Conservation (phyloP, 2,888 invertebrate genomes). For the Melangyna quadrimaculata region DNA sequence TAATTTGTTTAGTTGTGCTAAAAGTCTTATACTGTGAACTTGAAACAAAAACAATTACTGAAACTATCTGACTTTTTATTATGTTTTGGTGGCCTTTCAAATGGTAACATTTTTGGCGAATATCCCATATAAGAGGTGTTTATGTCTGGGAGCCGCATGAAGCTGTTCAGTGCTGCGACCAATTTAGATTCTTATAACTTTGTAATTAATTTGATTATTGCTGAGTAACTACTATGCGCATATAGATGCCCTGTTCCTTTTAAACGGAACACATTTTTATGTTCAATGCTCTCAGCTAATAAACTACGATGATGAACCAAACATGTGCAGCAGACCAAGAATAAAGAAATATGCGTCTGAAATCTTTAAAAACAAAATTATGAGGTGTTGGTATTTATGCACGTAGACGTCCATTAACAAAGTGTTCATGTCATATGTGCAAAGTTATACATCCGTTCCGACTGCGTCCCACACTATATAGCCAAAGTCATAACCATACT, state of each 20-base stretch:
- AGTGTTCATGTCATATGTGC: conserved; percentile 17
- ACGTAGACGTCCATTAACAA: conserved; percentile 4
- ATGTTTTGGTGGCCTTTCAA: too few relatives aligned
- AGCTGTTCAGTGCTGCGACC: too few relatives aligned
- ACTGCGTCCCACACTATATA: neutral
- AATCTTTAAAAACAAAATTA: neutral
- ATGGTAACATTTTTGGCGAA: too few relatives aligned
- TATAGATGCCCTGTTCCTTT: neutral
- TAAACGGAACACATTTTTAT: neutral
- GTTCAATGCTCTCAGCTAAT: neutral
- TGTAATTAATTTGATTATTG: neutral
- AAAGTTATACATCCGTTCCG: conserved; percentile 20
- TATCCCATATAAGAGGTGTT: too few relatives aligned
- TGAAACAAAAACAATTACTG: too few relatives aligned
- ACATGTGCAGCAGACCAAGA: conserved; percentile 15
- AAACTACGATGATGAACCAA: conserved; percentile 2
- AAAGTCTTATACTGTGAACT: too few relatives aligned
- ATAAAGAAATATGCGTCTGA: neutral
- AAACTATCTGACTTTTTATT: too few relatives aligned
- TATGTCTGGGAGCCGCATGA: too few relatives aligned
- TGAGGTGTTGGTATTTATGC: neutral
- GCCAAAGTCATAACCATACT: neutral
- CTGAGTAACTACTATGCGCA: neutral
- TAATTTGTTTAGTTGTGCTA: too few relatives aligned
- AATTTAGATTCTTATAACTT: too few relatives aligned